phyloP scores from a whole-genome alignment of 2,888 invertebrate species.

The Agrotis clavis region DNA sequence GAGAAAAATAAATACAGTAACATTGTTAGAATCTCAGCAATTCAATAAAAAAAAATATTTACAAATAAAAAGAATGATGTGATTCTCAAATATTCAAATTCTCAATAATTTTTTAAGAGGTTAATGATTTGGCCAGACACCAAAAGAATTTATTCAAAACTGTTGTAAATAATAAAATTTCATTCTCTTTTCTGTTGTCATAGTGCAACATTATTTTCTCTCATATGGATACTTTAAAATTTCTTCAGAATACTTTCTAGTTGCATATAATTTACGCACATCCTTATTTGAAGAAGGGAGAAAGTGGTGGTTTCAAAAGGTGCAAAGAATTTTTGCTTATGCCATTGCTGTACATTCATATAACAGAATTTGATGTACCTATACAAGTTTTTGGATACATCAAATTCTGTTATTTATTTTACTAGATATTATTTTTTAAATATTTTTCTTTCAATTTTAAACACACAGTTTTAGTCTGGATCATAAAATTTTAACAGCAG shows the following conservation, averaged over 20 bases:
- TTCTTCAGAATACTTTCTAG: conserved; percentile 66
- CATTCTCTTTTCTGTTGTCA: conserved; percentile 38
- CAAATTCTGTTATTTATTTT: background rate
- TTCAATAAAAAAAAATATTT: conserved; percentile 3
- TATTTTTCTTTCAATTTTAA: background rate
- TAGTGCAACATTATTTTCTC: conserved; percentile 63
- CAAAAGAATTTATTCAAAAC: conserved; percentile 48
- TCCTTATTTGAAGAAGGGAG: conserved; percentile 39
- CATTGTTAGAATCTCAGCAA: background rate
- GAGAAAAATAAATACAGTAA: background rate
- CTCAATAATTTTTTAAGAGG: conserved; percentile 43
- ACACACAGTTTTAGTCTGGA: background rate
- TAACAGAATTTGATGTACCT: too few species aligned
- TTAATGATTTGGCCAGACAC: conserved; percentile 62
- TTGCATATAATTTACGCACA: conserved; percentile 36
- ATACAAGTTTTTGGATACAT: background rate
- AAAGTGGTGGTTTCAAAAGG: conserved; percentile 4
- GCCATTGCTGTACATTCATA: background rate
- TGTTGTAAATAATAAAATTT: conserved; percentile 52
- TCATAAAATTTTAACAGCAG: conserved; percentile 11
- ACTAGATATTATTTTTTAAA: background rate
- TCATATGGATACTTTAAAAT: conserved; percentile 38
- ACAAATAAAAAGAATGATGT: conserved; percentile 15
- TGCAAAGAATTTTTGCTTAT: background rate
- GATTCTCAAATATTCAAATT: conserved; percentile 17